A percentile compares a stretch with the other conserved stretches of the same genome.
Evolutionary conservation across 2,797 vertebrate genomes (phyloP).

Genomic region (Pelobates cultripes): DNA sequence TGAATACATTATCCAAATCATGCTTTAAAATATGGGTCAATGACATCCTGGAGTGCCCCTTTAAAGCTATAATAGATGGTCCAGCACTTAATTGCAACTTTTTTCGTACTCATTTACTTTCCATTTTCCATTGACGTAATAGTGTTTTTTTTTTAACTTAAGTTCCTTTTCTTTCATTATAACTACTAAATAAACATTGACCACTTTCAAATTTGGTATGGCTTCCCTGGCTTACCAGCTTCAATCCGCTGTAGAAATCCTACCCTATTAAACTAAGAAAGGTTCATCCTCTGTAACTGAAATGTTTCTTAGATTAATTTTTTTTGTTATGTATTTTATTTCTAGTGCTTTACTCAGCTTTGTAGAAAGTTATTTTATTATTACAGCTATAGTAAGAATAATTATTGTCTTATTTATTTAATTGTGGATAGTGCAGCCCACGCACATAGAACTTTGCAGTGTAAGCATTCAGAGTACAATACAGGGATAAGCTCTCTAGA

Average conservation of each 20-base stretch:
- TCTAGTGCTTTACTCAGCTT: background rate
- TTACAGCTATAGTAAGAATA: conserved; percentile 13
- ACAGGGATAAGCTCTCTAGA: conserved; percentile 7
- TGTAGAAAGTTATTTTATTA: conserved; percentile 29
- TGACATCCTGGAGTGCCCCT: too few relatives aligned
- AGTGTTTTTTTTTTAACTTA: too few relatives aligned
- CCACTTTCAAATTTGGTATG: too few relatives aligned
- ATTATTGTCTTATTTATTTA: conserved; percentile 35
- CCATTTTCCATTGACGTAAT: too few relatives aligned
- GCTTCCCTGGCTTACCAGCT: background rate
- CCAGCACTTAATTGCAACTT: too few relatives aligned
- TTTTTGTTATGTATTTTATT: conserved; percentile 13
- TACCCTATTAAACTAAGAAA: conserved; percentile 4
- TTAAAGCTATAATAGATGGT: too few relatives aligned
- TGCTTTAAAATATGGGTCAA: too few relatives aligned
- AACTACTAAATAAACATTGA: too few relatives aligned
- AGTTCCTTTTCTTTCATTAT: too few relatives aligned
- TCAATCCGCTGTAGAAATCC: background rate
- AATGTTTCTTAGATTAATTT: conserved; percentile 7
- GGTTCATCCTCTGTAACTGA: background rate
- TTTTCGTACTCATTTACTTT: too few relatives aligned
- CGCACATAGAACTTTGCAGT: conserved; percentile 18
- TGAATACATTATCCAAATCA: too few relatives aligned
- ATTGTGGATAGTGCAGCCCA: conserved; percentile 22
- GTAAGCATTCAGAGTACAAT: conserved; percentile 22